These are phyloP conservation scores for Rhagonycha lutea DNA, from an alignment of 2,888 invertebrate genomes.

Conservation along the genomic window DNA sequence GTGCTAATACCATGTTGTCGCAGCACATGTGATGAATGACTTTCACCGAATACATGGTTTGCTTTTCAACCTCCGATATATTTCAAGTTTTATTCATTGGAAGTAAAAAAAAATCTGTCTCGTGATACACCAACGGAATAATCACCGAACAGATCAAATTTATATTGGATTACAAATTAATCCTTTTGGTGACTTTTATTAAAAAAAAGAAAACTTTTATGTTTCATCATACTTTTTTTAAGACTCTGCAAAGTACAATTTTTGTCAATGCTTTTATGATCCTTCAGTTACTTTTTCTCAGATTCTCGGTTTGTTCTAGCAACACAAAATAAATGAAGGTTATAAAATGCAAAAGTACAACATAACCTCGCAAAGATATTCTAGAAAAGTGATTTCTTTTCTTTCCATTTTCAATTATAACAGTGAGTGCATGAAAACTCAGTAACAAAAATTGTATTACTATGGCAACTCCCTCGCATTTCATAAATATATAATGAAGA, in stretches of 20 bases:
- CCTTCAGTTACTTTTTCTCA: background rate
- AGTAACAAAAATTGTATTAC: background rate
- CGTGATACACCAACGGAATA: background rate
- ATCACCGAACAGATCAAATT: background rate
- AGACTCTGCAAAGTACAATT: background rate
- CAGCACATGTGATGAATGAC: slow-evolving; percentile 8
- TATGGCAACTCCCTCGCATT: background rate
- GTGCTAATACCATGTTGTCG: slow-evolving; percentile 12
- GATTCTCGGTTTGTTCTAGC: background rate
- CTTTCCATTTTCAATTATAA: background rate
- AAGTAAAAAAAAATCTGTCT: background rate
- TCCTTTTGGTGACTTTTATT: background rate
- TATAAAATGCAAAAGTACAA: background rate
- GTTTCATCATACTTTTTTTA: background rate
- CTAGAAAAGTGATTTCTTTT: background rate
- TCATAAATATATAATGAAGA: background rate
- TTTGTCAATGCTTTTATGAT: background rate
- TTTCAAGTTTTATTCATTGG: background rate
- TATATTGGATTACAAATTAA: background rate
- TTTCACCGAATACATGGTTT: slow-evolving; percentile 2
- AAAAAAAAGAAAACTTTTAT: background rate
- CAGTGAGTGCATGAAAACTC: background rate
- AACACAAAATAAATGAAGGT: background rate
- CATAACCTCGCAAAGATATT: background rate
- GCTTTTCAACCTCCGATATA: background rate